Evolutionary conservation across 2,888 invertebrate species (phyloP), one percentile per base, ranked within the genome.

Genomic region (Lithophane ornitopus): DNA sequence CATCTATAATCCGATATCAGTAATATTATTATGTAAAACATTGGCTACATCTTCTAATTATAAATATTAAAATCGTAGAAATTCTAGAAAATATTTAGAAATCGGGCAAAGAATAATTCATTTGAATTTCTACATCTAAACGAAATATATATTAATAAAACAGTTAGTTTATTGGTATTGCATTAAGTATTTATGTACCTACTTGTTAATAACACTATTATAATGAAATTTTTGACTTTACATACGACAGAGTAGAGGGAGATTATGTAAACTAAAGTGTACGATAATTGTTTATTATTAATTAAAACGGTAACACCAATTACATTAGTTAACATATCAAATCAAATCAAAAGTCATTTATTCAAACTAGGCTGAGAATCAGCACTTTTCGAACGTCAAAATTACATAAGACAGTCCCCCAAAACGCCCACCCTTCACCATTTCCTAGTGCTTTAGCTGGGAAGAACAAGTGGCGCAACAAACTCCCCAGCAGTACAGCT

Each of bases 181-280:
- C 39, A 52, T 52, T 39, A 22, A 26, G 70, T 49, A 19, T 69
- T 16, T 44, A 44, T 49, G 9, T 28, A 44, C 7, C 14, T 28
- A 46, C 14, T 11, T 16, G 7, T 22, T 52, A 14, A 14, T 39
- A 39, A 69, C 1, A 74, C 3, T 11, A 59, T 52, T n/a, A 8
- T 54, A 68, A 8, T 39, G 26, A 78, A 28, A 68, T 54, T 2
- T 52, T 59, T 39, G 1, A 26, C n/a, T 63, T 77, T 69, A 62
- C 19, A 65, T 28, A 70, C 39, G 46, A 19, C 16, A 28, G 44
- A 68, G 3, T 14, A 26, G 16, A n/a, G 19, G 6, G 2, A 49
- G 49, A 78, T 76, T 78, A 68, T 68, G n/a, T 76, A 78, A 76
- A 78, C 58, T 68, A 66, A 78, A 49, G 39, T 56, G 56, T 9